phyloP scores from a whole-genome alignment of 23 tunicate species.

The Clavelina lepadiformis region DNA sequence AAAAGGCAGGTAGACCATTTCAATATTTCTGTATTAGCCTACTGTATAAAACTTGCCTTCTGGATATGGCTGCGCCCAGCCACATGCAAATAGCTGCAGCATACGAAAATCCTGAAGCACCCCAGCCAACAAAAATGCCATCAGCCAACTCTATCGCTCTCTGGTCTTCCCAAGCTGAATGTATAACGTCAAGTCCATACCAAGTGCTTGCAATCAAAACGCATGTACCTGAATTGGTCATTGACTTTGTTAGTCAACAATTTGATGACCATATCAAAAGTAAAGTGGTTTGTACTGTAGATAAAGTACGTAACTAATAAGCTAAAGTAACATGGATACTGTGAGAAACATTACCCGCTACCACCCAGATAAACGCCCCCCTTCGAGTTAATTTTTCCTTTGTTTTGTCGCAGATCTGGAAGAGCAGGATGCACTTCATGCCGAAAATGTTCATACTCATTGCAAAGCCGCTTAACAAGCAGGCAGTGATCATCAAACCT shows the following conservation, averaged over 20 bases:
- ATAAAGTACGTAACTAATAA: background rate
- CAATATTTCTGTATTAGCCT: background rate
- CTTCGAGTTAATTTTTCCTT: constrained; percentile 26
- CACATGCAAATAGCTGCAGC: constrained; percentile 24
- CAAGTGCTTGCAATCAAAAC: constrained; percentile 41
- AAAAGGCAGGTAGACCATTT: background rate
- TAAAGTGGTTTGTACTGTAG: background rate
- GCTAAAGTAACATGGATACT: background rate
- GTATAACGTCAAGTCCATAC: constrained; percentile 65
- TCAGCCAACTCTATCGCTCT: constrained; percentile 31
- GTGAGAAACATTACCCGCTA: constrained; percentile 17
- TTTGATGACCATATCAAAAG: background rate
- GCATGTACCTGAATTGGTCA: constrained; percentile 22
- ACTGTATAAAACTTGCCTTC: constrained; percentile 11
- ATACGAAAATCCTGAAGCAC: constrained; percentile 29
- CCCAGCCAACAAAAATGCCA: constrained; percentile 80
- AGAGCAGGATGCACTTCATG: constrained; percentile 44
- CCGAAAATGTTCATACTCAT: constrained; percentile 30
- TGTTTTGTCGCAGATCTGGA: constrained; percentile 16
- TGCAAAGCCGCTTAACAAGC: constrained; percentile 32
- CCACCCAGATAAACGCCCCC: constrained; percentile 24
- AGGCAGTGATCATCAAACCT: constrained; percentile 52
- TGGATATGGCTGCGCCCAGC: constrained; percentile 20
- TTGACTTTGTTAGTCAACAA: background rate
- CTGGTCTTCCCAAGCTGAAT: constrained; percentile 47